Base-by-base conservation (phyloP, 2,888 invertebrate genomes). In the Hyppa rectilinea region DNA sequence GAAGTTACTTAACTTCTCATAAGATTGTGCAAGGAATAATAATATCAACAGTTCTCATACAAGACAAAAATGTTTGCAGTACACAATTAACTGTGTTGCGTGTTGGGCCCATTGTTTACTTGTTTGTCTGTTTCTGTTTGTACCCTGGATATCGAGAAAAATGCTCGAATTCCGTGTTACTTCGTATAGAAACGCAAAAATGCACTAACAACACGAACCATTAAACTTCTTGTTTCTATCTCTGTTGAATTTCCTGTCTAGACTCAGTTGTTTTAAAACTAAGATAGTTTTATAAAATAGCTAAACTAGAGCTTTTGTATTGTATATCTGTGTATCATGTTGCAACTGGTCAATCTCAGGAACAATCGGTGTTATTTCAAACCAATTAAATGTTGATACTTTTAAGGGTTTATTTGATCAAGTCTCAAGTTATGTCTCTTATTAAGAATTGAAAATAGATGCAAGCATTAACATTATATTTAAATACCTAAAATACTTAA, bases 221-320 rank as follows among this genome's bases (percentile, higher is more conserved):
- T 75, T 75, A 65, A 74, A 68, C 34, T 69, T 52, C 31, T 66
- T 38, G 50, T 76, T 68, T 60, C 40, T 55, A 65, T 73, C 45
- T 71, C 23, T 23, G 40, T 29, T 38, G 23, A 45, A 80, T 68
- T 97, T 72, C 97, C 97, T 2, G 97, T 79, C 79, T 79, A 79
- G 79, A 79, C 80, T 31, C 52, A 45, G 29, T 53, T 47, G 62
- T 97, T 20, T 88, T 89, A 71, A 97, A 97, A 89, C 60, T 55
- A 62, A 43, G 49, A 52, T 85, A 88, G 70, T 75, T 62, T 55
- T 64, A 45, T 47, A 31, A 26, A 52, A 43, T 45, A 70, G 56
- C 64, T 52, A 36, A 50, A 9, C n/a, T n/a, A 68, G n/a, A 26
- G 23, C 4, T 56, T 64, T 56, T 14, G 45, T 58, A 29, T 47